Conservation (phyloP, 2,888 invertebrate species). For the Penaeus monodon region DNA sequence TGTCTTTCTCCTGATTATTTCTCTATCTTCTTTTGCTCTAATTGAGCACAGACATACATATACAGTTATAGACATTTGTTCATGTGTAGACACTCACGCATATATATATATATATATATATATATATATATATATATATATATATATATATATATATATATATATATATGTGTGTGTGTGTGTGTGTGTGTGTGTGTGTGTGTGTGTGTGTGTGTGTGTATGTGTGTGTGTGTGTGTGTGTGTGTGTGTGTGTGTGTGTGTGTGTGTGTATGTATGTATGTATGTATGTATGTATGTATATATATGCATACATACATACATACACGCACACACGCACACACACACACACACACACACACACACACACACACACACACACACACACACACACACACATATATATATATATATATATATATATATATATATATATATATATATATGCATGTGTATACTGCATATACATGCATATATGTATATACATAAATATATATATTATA, state of each 20-base stretch:
- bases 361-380: not conserved
- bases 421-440: not conserved
- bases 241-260: not conserved
- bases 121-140: conserved; percentile 6
- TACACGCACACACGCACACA: too few relatives aligned
- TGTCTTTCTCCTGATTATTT: too few relatives aligned
- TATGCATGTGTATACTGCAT: not conserved
- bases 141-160: conserved; percentile 6
- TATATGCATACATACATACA: too few relatives aligned
- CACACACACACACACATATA: not conserved
- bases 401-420: not conserved
- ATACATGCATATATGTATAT: not conserved
- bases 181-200: conserved; percentile 13
- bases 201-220: conserved; percentile 13
- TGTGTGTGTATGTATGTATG: too few relatives aligned
- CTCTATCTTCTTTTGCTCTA: too few relatives aligned
- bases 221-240: not conserved
- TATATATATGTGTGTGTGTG: conserved; percentile 14
- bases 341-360: too few relatives aligned
- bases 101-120: conserved; percentile 11
- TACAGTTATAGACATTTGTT: too few relatives aligned
- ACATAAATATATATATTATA: conserved; percentile 2
- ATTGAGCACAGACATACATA: not conserved
- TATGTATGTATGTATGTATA: too few relatives aligned
- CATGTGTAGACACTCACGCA: not conserved